Base-by-base conservation (phyloP, 2,888 invertebrate species). In the Rhamnusium bicolor region DNA sequence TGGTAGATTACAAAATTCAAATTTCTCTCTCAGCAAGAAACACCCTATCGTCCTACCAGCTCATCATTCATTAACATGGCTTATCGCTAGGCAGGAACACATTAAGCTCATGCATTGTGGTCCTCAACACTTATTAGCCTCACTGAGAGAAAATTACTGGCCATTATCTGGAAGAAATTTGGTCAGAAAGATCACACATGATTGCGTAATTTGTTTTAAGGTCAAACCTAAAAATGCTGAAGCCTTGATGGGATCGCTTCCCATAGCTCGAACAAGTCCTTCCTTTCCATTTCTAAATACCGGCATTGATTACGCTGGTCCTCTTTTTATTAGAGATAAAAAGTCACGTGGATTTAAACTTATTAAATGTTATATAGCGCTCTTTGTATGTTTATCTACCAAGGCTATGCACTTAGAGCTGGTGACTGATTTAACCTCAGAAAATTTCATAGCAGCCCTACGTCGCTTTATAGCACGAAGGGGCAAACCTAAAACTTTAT, bases 321-420 rank as follows among this genome's bases (percentile, higher is more conserved):
- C 72, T 32, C 65, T 78, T 27, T 24, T 66, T 10, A 60, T 78
- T 12, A 75, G 70, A 32, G 69, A 75, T 18, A 63, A 72, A 58
- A 32, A 29, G 29, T 54, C 32, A n/a, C 54, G 78, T 18, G 49
- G 58, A 14, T 53, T 67, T 5, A 61, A 66, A n/a, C 32, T 61
- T 21, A 63, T 54, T 12, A 81, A 82, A 58, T 67, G 73, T 7
- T 84, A 81, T 62, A 62, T 83, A 24, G 46, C 65, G n/a, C 19
- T 83, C 6, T 86, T 86, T 60, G 73, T 85, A 2, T 86, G 85
- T 62, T 69, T 85, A 32, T 53, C 78, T 0, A 79, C 80, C 0
- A 84, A 83, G 68, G 86, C 86, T 0, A 72, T 86, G 4, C 83
- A 86, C 62, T 60, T 86, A 8, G 85, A 86, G 71, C 56, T 85